Conservation (phyloP, 2,113 vertebrate species). For the Azemiops feae region DNA sequence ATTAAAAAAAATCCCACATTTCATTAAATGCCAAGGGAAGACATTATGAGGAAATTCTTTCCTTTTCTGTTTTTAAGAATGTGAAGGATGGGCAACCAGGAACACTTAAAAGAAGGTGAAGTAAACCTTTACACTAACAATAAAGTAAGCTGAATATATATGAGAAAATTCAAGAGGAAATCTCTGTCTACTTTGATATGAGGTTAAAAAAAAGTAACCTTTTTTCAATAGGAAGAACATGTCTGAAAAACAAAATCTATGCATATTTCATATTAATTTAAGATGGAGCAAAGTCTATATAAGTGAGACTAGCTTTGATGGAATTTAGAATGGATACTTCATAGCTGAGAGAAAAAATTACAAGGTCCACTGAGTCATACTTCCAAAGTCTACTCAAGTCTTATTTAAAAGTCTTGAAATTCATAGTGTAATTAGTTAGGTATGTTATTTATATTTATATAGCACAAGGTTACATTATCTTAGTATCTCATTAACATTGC, state of each 20-base stretch:
- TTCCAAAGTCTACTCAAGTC: no score
- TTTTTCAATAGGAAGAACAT: neutral
- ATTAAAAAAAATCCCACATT: neutral
- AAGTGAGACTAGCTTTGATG: neutral
- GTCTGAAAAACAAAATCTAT: neutral
- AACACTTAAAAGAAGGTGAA: neutral
- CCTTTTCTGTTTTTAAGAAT: neutral
- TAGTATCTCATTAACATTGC: neutral
- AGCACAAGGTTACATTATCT: neutral
- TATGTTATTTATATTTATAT: neutral
- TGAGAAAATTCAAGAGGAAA: neutral
- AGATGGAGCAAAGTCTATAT: neutral
- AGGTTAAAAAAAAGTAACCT: neutral
- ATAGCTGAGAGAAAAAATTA: neutral
- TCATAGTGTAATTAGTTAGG: neutral
- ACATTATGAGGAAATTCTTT: neutral
- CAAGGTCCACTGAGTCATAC: neutral
- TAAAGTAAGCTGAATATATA: neutral
- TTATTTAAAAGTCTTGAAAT: neutral
- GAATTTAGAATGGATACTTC: neutral
- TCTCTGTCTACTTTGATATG: neutral
- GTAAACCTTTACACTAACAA: no score
- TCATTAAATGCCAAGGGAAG: neutral
- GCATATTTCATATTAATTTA: neutral
- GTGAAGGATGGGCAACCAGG: neutral